phyloP scores from a whole-genome alignment of 2,888 invertebrate genomes.

The Hydriomena furcata region DNA sequence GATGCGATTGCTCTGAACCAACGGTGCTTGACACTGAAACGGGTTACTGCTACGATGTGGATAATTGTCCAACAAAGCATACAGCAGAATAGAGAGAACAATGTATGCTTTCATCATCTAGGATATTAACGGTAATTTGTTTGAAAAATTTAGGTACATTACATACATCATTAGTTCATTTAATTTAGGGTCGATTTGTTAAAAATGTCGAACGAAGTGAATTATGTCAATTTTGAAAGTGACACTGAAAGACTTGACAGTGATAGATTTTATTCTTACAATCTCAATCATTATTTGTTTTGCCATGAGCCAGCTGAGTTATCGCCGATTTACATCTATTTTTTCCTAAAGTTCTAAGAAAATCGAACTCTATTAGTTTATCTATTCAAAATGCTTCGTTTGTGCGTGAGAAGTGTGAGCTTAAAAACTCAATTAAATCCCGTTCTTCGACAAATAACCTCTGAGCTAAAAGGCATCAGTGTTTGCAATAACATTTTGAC shows the following conservation, averaged over 20 bases:
- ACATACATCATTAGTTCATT: too few relatives aligned
- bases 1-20: slow-evolving; percentile 62
- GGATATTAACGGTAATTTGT: too few relatives aligned
- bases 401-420: slow-evolving; percentile 48
- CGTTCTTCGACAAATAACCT: slow-evolving; percentile 45
- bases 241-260: neutral
- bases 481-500: slow-evolving; percentile 42
- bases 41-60: slow-evolving; percentile 61
- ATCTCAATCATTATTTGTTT: neutral
- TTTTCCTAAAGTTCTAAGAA: neutral
- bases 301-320: neutral
- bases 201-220: neutral
- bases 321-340: neutral
- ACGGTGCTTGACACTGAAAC: slow-evolving; percentile 56
- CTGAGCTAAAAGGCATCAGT: slow-evolving; percentile 48
- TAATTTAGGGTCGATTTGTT: too few relatives aligned
- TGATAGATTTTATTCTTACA: neutral
- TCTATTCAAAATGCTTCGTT: slow-evolving; percentile 58
- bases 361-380: neutral
- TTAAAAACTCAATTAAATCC: slow-evolving; percentile 43
- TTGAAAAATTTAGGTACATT: too few relatives aligned
- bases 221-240: neutral
- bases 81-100: neutral
- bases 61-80: slow-evolving; percentile 63
- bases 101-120: neutral